Percentiles rank a stretch among this genome's conserved stretches.
These are phyloP conservation scores for Marmota monax DNA, from an alignment of 2,113 vertebrate genomes.

Conservation along the genomic window DNA sequence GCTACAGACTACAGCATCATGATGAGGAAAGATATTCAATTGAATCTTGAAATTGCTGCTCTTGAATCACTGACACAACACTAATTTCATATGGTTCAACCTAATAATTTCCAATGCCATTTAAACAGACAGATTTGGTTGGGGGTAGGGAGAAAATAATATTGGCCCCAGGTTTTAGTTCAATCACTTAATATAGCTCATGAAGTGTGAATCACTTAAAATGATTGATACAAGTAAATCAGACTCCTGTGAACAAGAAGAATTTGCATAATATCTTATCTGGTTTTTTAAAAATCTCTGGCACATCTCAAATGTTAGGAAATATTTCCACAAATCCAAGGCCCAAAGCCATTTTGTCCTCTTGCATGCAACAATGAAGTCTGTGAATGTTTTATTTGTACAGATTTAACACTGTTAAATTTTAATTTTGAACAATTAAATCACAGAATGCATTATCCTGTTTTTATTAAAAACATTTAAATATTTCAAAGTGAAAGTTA, in stretches of 20 bases:
- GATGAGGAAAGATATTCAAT: background rate
- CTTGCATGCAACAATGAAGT: background rate
- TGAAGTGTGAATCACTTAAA: constrained; percentile 68
- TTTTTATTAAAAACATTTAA: constrained; percentile 67
- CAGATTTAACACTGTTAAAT: constrained; percentile 59
- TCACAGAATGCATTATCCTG: constrained; percentile 60
- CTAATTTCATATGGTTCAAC: constrained; percentile 29
- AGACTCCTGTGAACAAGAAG: constrained; percentile 20
- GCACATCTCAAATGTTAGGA: constrained; percentile 57
- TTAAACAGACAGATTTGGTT: constrained; percentile 60
- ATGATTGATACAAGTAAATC: constrained; percentile 70
- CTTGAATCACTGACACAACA: constrained; percentile 26
- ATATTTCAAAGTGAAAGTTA: constrained; percentile 61
- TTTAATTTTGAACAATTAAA: constrained; percentile 73
- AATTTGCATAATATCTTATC: constrained; percentile 55
- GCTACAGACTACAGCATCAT: background rate
- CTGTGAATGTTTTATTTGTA: constrained; percentile 46
- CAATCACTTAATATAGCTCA: constrained; percentile 60
- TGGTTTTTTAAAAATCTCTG: constrained; percentile 65
- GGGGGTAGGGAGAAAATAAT: constrained; percentile 43
- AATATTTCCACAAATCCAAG: constrained; percentile 54
- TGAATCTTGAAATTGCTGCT: constrained; percentile 48
- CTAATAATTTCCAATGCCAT: constrained; percentile 54
- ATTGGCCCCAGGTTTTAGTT: constrained; percentile 42
- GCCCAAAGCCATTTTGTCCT: constrained; percentile 20